phyloP scores from a whole-genome alignment of 2,113 vertebrate species.

The Nicator chloris region DNA sequence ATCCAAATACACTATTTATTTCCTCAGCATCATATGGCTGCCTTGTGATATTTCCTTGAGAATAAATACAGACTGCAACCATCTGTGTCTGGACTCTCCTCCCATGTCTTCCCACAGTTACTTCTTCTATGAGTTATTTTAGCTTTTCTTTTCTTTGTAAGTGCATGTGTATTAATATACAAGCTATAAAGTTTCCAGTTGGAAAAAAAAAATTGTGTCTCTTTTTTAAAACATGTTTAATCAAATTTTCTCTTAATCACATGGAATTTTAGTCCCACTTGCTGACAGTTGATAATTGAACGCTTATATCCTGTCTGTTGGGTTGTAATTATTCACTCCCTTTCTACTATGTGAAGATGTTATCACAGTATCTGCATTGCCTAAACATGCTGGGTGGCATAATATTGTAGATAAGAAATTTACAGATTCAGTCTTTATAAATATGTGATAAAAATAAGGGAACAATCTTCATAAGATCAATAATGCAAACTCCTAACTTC shows the following conservation, averaged over 20 bases:
- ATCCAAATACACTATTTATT: background rate
- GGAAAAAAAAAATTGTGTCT: background rate
- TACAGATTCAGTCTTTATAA: background rate
- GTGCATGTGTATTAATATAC: background rate
- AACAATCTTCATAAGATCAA: background rate
- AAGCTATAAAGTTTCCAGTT: background rate
- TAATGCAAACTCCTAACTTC: background rate
- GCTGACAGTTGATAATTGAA: background rate
- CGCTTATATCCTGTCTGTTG: background rate
- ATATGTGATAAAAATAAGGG: background rate
- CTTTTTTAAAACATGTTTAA: background rate
- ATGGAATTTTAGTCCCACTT: background rate
- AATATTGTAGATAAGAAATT: background rate
- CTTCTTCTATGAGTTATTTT: background rate
- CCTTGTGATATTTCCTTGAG: background rate
- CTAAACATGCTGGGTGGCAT: background rate
- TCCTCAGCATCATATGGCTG: constrained; percentile 13
- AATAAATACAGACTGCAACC: constrained; percentile 15
- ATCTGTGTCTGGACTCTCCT: constrained; percentile 19
- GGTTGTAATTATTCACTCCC: background rate
- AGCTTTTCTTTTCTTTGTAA: background rate
- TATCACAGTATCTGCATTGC: background rate
- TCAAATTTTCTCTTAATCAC: background rate
- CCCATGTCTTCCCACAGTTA: background rate
- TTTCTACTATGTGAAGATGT: background rate